These are phyloP conservation scores for Drosophila demipolita DNA, from an alignment of 2,888 invertebrate species.

Conservation along the genomic window DNA sequence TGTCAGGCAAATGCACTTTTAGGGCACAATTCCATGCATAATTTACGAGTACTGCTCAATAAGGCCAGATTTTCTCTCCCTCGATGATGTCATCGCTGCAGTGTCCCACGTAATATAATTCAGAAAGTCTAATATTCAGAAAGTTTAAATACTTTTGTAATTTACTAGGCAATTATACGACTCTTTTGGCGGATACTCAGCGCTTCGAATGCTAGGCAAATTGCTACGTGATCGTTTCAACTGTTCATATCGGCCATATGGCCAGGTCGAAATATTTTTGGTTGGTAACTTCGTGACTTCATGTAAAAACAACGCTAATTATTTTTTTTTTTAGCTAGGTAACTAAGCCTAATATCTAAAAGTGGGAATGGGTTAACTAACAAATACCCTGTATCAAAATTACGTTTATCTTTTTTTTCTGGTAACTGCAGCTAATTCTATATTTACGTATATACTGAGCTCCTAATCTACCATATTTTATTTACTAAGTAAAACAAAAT, in stretches of 20 bases:
- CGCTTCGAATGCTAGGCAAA: constrained; percentile 51
- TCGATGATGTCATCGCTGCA: constrained; percentile 35
- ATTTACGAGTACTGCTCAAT: constrained; percentile 16
- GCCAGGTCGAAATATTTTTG: constrained; percentile 42
- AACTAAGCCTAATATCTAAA: neutral
- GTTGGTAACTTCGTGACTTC: constrained; percentile 48
- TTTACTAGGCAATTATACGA: constrained; percentile 39
- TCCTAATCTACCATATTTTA: neutral
- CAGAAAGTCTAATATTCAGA: constrained; percentile 23
- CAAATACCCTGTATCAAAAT: constrained; percentile 8
- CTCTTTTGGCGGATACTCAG: constrained; percentile 34
- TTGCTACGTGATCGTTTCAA: constrained; percentile 50
- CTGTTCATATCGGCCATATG: constrained; percentile 44
- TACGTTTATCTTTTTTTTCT: neutral
- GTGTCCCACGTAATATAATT: constrained; percentile 25
- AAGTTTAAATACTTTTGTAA: constrained; percentile 12
- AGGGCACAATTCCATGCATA: constrained; percentile 55
- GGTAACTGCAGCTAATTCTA: neutral
- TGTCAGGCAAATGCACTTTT: constrained; percentile 68
- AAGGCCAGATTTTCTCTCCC: constrained; percentile 10
- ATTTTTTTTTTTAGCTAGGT: constrained; percentile 12
- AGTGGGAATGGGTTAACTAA: neutral
- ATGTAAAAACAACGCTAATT: constrained; percentile 56
- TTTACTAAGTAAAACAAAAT: constrained; percentile 16
- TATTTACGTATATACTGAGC: neutral